A percentile compares a stretch with the other conserved stretches of the same genome.
These are phyloP conservation scores for Ailurus styani DNA, from an alignment of 2,113 vertebrate genomes.

Conservation along the genomic window DNA sequence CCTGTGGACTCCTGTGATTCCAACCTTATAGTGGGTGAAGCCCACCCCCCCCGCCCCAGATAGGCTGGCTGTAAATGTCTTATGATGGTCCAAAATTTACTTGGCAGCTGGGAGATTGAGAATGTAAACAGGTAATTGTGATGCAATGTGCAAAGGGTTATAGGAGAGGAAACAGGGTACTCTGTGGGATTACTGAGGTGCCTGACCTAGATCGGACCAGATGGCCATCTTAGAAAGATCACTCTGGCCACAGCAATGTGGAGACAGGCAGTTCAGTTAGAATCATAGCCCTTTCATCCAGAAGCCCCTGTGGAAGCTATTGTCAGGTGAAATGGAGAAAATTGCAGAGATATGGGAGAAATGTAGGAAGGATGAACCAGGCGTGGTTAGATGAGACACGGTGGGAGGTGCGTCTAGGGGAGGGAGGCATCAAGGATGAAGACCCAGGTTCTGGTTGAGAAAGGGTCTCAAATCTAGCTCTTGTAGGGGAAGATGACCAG, in stretches of 20 bases:
- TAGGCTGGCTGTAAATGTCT: too few species aligned
- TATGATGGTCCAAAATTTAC: not conserved
- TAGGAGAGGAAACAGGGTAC: not conserved
- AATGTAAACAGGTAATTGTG: not conserved
- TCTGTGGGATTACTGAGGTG: not conserved
- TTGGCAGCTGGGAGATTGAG: not conserved
- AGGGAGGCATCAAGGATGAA: not conserved
- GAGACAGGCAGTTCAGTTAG: not conserved
- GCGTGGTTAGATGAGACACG: not conserved
- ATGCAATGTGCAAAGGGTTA: not conserved
- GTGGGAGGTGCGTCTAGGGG: not conserved
- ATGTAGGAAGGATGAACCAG: not conserved
- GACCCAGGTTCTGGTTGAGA: not conserved
- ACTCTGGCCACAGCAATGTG: not conserved
- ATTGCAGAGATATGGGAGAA: rapidly evolving
- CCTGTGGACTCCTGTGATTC: too few species aligned
- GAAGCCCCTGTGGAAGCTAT: not conserved
- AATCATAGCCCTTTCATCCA: not conserved
- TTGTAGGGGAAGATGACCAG: not conserved
- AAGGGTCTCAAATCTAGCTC: not conserved
- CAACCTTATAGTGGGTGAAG: not conserved
- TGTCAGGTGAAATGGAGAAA: not conserved
- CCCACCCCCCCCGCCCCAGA: not conserved
- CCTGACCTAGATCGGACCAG: not conserved
- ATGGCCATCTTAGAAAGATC: not conserved